phyloP scores from a whole-genome alignment of 1,140 invertebrate species.

The Ceratoteleas bidentatus region DNA sequence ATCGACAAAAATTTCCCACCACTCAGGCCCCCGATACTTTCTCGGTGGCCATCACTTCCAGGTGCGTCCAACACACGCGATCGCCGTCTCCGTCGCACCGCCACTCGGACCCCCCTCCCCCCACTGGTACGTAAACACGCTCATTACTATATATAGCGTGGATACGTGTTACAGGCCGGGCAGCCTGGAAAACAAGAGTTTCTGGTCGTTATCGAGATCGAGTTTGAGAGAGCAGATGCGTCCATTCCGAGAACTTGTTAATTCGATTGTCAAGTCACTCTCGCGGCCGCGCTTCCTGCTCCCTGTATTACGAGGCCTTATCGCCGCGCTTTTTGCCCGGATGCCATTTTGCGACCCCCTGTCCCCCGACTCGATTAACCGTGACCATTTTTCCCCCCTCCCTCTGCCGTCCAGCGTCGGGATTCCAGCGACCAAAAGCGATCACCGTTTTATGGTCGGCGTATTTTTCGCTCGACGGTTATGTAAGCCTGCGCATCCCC shows the following conservation, averaged over 20 bases:
- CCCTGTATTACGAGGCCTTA: conserved; percentile 70
- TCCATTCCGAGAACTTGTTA: conserved; percentile 70
- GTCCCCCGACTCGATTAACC: conserved; percentile 44
- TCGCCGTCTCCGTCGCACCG: conserved; percentile 22
- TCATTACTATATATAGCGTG: conserved; percentile 55
- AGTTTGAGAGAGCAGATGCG: conserved; percentile 67
- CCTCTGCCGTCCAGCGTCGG: neutral
- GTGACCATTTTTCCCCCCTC: conserved; percentile 31
- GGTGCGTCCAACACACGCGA: conserved; percentile 35
- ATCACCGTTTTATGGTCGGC: conserved; percentile 10
- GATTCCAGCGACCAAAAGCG: conserved; percentile 11
- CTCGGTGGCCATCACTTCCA: conserved; percentile 65
- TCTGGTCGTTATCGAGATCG: conserved; percentile 66
- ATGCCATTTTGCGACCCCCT: conserved; percentile 39
- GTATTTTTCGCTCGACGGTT: conserved; percentile 31
- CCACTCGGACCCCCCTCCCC: conserved; percentile 16
- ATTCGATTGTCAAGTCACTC: conserved; percentile 71
- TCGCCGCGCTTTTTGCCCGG: conserved; percentile 34
- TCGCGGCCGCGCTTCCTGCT: conserved; percentile 68
- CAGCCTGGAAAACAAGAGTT: conserved; percentile 64
- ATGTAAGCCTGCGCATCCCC: conserved; percentile 33
- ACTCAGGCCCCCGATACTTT: conserved; percentile 64
- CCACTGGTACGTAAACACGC: conserved; percentile 38
- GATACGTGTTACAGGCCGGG: conserved; percentile 36
- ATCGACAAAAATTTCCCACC: conserved; percentile 67